Percentiles rank a stretch among this genome's conserved stretches.
Conservation (phyloP, 2,113 vertebrate species). For the Abramis brama region DNA sequence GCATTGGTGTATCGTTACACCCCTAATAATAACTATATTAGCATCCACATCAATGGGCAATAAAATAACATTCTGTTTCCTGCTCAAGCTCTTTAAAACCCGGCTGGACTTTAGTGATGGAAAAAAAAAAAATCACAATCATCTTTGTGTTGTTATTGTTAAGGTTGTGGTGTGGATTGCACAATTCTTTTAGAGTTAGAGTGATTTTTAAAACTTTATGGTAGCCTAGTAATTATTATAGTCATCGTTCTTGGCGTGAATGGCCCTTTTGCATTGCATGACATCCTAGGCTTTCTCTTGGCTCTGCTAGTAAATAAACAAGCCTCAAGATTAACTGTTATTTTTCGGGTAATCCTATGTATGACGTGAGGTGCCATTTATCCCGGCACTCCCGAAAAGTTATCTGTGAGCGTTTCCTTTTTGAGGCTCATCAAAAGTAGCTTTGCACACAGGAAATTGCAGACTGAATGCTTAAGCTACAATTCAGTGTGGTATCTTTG, state of each 20-base stretch:
- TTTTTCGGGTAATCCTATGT: background rate
- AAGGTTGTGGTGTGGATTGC: background rate
- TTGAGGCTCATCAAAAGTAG: background rate
- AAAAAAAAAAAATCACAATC: too few relatives aligned
- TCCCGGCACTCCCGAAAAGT: background rate
- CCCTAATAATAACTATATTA: too few relatives aligned
- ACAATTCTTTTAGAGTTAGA: background rate
- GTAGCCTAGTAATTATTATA: background rate
- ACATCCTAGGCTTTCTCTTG: background rate
- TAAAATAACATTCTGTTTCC: too few relatives aligned
- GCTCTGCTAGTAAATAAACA: background rate
- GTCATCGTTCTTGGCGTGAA: background rate
- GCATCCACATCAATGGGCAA: too few relatives aligned
- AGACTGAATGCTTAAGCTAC: conserved; percentile 41
- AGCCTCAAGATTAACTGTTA: background rate
- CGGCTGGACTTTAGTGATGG: background rate
- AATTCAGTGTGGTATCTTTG: conserved; percentile 50
- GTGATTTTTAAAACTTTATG: background rate
- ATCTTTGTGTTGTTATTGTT: background rate
- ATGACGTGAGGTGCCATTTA: background rate
- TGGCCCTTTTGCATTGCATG: background rate
- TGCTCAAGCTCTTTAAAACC: background rate
- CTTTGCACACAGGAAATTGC: conserved; percentile 64
- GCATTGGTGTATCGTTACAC: too few relatives aligned
- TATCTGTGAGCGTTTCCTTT: conserved; percentile 50